A percentile compares a stretch with the other conserved stretches of the same genome.
Evolutionary conservation across 2,113 vertebrate genomes (phyloP).

Genomic region (Petaurus breviceps): DNA sequence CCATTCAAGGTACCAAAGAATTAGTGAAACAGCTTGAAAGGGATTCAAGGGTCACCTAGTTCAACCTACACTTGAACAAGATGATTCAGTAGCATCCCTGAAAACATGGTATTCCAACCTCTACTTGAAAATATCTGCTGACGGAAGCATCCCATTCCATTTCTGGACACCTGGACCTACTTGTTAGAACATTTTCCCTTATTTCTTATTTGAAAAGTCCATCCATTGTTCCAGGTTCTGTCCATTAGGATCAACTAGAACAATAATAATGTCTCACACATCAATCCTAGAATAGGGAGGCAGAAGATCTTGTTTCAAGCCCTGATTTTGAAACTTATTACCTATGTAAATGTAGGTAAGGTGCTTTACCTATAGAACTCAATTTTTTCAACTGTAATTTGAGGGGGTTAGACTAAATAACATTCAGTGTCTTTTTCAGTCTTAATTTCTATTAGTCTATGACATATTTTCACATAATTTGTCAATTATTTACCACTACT

Average conservation of each 20-base stretch:
- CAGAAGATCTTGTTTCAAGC: background rate
- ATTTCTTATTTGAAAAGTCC: background rate
- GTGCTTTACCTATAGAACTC: background rate
- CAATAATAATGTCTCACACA: background rate
- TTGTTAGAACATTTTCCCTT: background rate
- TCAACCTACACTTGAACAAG: background rate
- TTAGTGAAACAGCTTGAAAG: background rate
- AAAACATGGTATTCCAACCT: background rate
- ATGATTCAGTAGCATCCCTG: background rate
- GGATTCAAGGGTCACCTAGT: background rate
- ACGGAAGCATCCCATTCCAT: background rate
- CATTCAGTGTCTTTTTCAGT: background rate
- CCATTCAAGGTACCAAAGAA: background rate
- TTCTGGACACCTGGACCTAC: background rate
- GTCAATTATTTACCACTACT: background rate
- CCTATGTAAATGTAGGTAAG: background rate
- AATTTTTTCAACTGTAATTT: background rate
- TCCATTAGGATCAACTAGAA: background rate
- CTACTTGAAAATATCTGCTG: background rate
- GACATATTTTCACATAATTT: background rate
- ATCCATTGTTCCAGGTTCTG: background rate
- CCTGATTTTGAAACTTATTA: background rate
- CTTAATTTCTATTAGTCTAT: background rate
- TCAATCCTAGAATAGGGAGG: background rate
- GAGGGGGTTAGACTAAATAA: background rate